Base-by-base conservation (phyloP, 2,888 invertebrate species). In the Seira musarum region DNA sequence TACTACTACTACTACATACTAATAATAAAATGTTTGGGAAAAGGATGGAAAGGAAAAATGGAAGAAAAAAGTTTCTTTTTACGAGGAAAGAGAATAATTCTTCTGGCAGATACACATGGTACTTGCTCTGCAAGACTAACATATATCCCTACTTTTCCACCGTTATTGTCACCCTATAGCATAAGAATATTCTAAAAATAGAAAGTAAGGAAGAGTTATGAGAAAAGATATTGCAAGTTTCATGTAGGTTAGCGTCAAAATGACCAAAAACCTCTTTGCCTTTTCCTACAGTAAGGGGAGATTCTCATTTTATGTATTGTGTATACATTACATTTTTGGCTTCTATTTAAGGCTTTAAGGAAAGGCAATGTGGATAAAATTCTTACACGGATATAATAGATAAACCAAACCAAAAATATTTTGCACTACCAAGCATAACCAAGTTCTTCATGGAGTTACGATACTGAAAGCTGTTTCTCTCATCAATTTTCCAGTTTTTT, bases 61-160 rank as follows among this genome's bases (percentile, higher is more conserved):
- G 30, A 2, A 30, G 8, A 8, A 8, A 30, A 30, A 30, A 30
- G 30, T 30, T 30, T 30, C 6, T 68, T 76, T 79, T 79, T 79
- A 68, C 68, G 72, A 68, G 67, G 61, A 30, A 30, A 72, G 46
- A 30, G 64, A 78, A 30, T 30, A 30, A 79, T 79, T 79, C 64
- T 57, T 67, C 71, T 73, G 79, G 79, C 79, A 79, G 72, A 79
- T 73, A 68, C 73, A 72, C 67, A 76, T 73, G 73, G 60, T 73
- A n/a, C 21, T 79, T 13, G 15, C 66, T 66, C 40, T 17, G 46
- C 17, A 24, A 69, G 25, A 63, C 6, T 21, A 22, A 21, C 15
- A 24, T 63, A 24, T 63, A 21, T 5, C 24, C 22, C 24, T 63
- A 24, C 25, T 64, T 64, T 10, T 10, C n/a, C 2, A 8, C 30